These are phyloP conservation scores for Conopomorpha cramerella DNA, from an alignment of 1,140 invertebrate species.

Conservation along the genomic window DNA sequence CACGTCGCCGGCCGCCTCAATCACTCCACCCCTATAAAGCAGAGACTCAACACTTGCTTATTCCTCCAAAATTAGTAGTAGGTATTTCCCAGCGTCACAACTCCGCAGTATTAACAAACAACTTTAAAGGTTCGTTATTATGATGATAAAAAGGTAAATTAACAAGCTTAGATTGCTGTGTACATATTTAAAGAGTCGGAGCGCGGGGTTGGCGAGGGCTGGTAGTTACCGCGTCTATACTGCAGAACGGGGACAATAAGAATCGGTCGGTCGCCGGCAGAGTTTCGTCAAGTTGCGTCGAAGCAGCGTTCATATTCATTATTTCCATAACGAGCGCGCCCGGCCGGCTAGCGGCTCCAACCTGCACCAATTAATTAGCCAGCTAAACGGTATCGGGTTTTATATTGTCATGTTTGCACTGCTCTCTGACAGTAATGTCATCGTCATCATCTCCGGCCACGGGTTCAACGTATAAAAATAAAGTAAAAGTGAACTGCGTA, in stretches of 20 bases:
- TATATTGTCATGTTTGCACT: conserved; percentile 55
- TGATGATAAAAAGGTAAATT: too few relatives aligned
- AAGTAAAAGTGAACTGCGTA: too few relatives aligned
- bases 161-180: neutral
- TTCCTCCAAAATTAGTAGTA: too few relatives aligned
- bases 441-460: too few relatives aligned
- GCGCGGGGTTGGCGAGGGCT: neutral
- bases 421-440: conserved; percentile 52
- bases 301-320: conserved; percentile 36
- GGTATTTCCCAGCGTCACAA: too few relatives aligned
- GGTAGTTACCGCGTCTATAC: conserved; percentile 7
- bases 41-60: conserved; percentile 23
- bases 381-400: conserved; percentile 56
- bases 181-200: neutral
- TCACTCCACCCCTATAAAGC: conserved; percentile 56
- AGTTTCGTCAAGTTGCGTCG: conserved; percentile 20
- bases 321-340: conserved; percentile 46
- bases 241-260: conserved; percentile 20
- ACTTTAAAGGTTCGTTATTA: too few relatives aligned
- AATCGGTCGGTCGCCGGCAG: conserved; percentile 9
- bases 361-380: conserved; percentile 45
- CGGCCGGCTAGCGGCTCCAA: conserved; percentile 20
- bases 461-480: too few relatives aligned
- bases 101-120: too few relatives aligned
- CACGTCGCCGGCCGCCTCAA: conserved; percentile 46